Conservation (phyloP, 1,140 invertebrate genomes). For the Camponotus vicinus region DNA sequence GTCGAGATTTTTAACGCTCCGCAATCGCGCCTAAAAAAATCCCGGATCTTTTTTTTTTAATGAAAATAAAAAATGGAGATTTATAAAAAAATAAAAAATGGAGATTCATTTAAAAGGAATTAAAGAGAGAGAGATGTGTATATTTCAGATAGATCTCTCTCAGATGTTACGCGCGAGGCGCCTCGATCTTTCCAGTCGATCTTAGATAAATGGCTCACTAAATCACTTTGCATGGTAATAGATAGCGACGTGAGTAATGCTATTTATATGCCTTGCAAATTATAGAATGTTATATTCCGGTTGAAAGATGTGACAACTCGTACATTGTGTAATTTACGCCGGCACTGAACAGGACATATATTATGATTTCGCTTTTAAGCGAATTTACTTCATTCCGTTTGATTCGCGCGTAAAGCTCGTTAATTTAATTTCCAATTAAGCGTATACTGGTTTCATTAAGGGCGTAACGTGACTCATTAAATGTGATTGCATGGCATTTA, state of each 20-base stretch:
- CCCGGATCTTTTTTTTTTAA: neutral
- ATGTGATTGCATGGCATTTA: conserved; percentile 66
- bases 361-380: conserved; percentile 70
- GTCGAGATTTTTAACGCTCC: neutral
- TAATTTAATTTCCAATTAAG: conserved; percentile 76
- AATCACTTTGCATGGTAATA: neutral
- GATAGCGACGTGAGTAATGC: conserved; percentile 1
- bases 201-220: neutral
- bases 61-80: neutral
- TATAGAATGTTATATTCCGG: conserved; percentile 1
- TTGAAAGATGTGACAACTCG: conserved; percentile 37
- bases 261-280: conserved; percentile 2
- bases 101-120: too few species aligned
- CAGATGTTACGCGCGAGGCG: too few species aligned
- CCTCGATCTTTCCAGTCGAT: neutral
- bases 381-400: conserved; percentile 71
- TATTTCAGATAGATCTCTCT: too few species aligned
- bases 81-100: neutral
- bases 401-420: conserved; percentile 70
- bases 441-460: conserved; percentile 70
- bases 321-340: conserved; percentile 42
- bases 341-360: conserved; percentile 56
- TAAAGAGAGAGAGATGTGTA: too few species aligned
- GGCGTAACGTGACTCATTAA: conserved; percentile 69
- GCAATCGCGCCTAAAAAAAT: neutral